These are phyloP conservation scores for Trisateles emortualis DNA, from an alignment of 2,888 invertebrate genomes.

Conservation along the genomic window DNA sequence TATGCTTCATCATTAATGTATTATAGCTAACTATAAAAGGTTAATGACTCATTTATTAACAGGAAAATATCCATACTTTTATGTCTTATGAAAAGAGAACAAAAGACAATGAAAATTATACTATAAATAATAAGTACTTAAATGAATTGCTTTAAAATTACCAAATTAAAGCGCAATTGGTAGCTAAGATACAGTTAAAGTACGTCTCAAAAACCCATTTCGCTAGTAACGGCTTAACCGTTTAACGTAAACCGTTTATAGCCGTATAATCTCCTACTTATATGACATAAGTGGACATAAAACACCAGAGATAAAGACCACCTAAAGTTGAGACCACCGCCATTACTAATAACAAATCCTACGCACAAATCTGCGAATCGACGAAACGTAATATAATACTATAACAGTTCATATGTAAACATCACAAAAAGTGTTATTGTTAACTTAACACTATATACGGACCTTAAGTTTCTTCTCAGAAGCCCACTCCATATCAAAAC, in stretches of 20 bases:
- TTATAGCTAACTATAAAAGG: conserved; percentile 27
- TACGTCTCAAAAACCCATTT: not conserved
- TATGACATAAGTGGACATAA: conserved; percentile 22
- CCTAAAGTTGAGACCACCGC: conserved; percentile 56
- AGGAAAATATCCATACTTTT: not conserved
- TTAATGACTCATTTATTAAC: conserved; percentile 30
- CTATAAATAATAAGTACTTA: conserved; percentile 2
- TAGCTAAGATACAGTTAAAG: not conserved
- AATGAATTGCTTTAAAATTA: not conserved
- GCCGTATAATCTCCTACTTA: conserved; percentile 17
- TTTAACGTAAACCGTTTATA: conserved; percentile 8
- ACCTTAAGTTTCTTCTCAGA: conserved; percentile 72
- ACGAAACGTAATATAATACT: conserved; percentile 72
- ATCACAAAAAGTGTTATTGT: conserved; percentile 75
- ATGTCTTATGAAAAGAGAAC: not conserved
- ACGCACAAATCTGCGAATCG: conserved; percentile 80
- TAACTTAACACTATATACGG: conserved; percentile 59
- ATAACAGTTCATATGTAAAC: conserved; percentile 59
- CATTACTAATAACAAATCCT: conserved; percentile 60
- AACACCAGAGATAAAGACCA: conserved; percentile 55
- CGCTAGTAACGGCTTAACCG: conserved; percentile 7
- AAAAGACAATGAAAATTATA: not conserved
- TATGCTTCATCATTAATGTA: conserved; percentile 22
- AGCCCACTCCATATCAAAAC: conserved; percentile 67
- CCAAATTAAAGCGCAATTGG: not conserved